A percentile compares a stretch with the other conserved stretches of the same genome.
Conservation (phyloP, 2,888 invertebrate genomes). For the Temnothorax unifasciatus region DNA sequence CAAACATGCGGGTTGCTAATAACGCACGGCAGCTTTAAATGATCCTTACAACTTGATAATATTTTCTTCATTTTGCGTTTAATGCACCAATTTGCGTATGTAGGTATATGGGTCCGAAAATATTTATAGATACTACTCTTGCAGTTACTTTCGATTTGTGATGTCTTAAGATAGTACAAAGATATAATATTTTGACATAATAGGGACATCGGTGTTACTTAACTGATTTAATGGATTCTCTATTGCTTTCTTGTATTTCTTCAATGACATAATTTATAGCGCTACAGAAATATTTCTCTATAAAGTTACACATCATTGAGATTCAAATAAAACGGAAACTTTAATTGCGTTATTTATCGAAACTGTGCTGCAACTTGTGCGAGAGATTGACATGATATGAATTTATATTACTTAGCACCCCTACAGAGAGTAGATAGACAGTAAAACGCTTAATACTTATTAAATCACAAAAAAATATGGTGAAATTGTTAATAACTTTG, state of each 20-base stretch:
- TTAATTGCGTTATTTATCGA: background rate
- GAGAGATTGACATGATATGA: background rate
- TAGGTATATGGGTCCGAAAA: conserved; percentile 42
- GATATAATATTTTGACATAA: background rate
- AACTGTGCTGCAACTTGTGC: background rate
- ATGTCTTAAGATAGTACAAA: background rate
- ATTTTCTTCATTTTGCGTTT: conserved; percentile 12
- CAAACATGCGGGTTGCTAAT: conserved; percentile 40
- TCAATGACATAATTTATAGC: background rate
- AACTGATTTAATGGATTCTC: conserved; percentile 1
- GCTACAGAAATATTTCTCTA: background rate
- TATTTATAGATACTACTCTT: background rate
- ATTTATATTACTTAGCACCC: background rate
- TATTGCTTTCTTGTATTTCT: background rate
- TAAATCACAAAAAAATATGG: background rate
- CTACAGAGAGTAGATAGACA: background rate
- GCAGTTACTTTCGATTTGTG: conserved; percentile 1
- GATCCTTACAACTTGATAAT: conserved; percentile 38
- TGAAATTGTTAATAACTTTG: background rate
- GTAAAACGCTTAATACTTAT: background rate
- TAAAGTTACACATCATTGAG: background rate
- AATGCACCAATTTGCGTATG: conserved; percentile 23
- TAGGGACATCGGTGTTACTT: background rate
- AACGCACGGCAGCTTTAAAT: conserved; percentile 36
- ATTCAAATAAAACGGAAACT: conserved; percentile 3